Percentiles rank a stretch among this genome's conserved stretches.
These are phyloP conservation scores for Dromiciops gliroides DNA, from an alignment of 2,113 vertebrate genomes.

Conservation along the genomic window DNA sequence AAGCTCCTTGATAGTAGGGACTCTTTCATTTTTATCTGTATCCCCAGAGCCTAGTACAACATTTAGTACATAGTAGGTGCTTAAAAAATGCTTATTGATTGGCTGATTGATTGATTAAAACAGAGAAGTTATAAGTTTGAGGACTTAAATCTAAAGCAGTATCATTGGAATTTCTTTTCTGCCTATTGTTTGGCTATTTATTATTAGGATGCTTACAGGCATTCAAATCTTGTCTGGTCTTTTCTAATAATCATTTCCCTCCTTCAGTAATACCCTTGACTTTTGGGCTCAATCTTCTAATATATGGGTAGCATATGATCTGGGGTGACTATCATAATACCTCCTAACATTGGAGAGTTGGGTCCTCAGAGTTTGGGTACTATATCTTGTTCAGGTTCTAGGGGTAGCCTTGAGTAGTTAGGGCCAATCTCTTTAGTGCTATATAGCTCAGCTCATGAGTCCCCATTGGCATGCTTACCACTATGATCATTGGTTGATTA, in stretches of 20 bases:
- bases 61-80: no score
- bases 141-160: neutral
- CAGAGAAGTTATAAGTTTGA: neutral
- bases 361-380: neutral
- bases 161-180: neutral
- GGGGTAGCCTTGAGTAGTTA: neutral
- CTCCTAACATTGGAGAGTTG: neutral
- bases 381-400: neutral
- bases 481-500: neutral
- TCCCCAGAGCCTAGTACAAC: no score
- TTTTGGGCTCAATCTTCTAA: neutral
- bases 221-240: neutral
- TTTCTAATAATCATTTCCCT: neutral
- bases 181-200: neutral
- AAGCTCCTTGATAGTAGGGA: no score
- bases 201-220: neutral
- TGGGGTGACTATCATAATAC: no score
- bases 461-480: neutral
- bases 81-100: no score
- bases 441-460: neutral
- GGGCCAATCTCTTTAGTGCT: neutral
- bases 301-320: neutral
- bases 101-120: no score
- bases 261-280: no score
- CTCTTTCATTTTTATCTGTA: no score